Evolutionary conservation across 2,888 invertebrate genomes (phyloP).

Genomic region (Polymixis lichenea): DNA sequence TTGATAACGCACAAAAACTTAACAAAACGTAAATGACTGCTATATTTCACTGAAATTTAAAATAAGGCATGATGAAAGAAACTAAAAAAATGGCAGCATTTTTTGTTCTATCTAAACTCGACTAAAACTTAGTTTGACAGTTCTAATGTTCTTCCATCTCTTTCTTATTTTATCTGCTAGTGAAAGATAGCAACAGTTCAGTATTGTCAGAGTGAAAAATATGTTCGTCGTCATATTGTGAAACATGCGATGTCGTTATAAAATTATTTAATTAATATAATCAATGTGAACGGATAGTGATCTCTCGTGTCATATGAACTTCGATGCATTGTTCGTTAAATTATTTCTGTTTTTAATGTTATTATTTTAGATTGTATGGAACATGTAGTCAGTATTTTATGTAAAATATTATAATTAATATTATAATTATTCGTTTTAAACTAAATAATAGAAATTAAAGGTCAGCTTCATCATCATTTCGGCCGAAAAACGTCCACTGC

Average conservation of each 20-base stretch:
- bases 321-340: slow-evolving; percentile 66
- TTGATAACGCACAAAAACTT: neutral
- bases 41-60: neutral
- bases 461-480: neutral
- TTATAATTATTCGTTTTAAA: too few species aligned
- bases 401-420: slow-evolving; percentile 44
- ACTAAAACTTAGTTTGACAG: neutral
- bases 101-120: neutral
- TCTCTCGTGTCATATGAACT: slow-evolving; percentile 73
- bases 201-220: neutral
- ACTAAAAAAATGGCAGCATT: neutral
- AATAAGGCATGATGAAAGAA: neutral
- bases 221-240: slow-evolving; percentile 19
- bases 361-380: slow-evolving; percentile 68
- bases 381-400: slow-evolving; percentile 68
- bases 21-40: neutral
- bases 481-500: too few species aligned
- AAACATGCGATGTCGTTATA: slow-evolving; percentile 28
- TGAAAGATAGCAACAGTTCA: neutral
- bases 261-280: slow-evolving; percentile 31
- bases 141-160: neutral
- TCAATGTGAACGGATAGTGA: slow-evolving; percentile 63
- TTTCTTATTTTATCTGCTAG: neutral
- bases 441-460: neutral
- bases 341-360: slow-evolving; percentile 77